Base-by-base conservation (phyloP, 1,140 invertebrate genomes). In the Sinonovacula constricta region DNA sequence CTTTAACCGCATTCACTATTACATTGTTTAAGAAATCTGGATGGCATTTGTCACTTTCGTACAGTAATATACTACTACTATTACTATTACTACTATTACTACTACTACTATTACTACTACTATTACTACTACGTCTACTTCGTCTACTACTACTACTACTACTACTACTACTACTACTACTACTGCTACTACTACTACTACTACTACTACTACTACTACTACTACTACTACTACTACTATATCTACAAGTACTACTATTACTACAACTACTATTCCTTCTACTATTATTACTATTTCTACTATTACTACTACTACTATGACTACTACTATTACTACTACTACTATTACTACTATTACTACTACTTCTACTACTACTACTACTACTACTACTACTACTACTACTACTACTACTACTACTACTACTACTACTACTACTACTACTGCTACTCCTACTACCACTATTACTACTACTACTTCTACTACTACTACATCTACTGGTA, bases 381-480 rank as follows among this genome's bases (percentile, higher is more conserved):
- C 57, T 45, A 63, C 70, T 39, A 49, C 70, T 65, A 74, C 70
- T 65, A 65, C 70, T 65, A 65, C 70, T 49, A 65, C 70, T 49
- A 45, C 70, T 49, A 65, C 70, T 65, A 65, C 70, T 65, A 74
- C 49, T 59, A 70, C 68, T 59, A 59, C 68, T 59, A 70, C 53
- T 59, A 70, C 53, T 59, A 70, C 53, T 59, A 70, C 68, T 59
- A 70, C 53, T 70, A 57, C 66, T 53, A n/a, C n/a, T n/a, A n/a
- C n/a, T n/a, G n/a, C n/a, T n/a, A n/a, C n/a, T n/a, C n/a, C n/a
- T n/a, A n/a, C 71, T 75, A 75, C 71, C 71, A 72, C 71, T 75
- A 75, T 63, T 75, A 75, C 71, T 75, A 75, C 71, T 75, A 72
- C 62, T 69, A 75, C 71, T 75, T 72, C 71, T 75, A 75, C 71